These are phyloP conservation scores for Patiria miniata DNA, from an alignment of 35 echinoderm and acorn worm genomes.

Conservation along the genomic window DNA sequence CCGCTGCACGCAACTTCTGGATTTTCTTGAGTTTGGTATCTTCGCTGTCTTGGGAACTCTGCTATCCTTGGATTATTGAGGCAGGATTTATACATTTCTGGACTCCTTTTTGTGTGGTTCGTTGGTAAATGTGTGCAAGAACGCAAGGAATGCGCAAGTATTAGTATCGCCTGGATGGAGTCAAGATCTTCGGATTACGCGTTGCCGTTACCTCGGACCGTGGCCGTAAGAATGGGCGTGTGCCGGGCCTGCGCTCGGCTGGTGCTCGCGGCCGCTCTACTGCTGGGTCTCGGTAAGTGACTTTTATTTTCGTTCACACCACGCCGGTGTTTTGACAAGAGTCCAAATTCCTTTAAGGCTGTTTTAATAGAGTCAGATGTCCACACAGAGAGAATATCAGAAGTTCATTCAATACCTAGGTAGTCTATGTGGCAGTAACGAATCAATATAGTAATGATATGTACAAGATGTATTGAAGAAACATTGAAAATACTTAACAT, in stretches of 20 bases:
- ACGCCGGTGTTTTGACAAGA: not conserved
- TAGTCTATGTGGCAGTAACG: too few species aligned
- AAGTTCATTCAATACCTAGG: too few species aligned
- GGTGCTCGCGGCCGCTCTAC: not conserved
- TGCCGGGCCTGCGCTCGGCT: not conserved
- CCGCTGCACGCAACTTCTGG: too few species aligned
- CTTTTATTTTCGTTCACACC: slow-evolving; percentile 16
- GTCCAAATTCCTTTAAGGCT: not conserved
- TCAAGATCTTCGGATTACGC: not conserved
- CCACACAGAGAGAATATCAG: too few species aligned
- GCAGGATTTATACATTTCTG: too few species aligned
- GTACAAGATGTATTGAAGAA: too few species aligned
- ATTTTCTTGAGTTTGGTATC: too few species aligned
- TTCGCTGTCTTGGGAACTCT: too few species aligned
- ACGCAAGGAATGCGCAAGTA: not conserved
- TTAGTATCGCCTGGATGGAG: not conserved
- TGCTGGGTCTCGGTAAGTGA: not conserved
- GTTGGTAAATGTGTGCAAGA: not conserved
- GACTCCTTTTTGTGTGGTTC: too few species aligned
- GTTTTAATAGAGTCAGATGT: not conserved
- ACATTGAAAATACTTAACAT: too few species aligned
- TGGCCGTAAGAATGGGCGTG: not conserved
- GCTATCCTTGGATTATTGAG: too few species aligned
- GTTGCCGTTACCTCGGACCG: not conserved
- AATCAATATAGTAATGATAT: too few species aligned